A percentile compares a stretch with the other conserved stretches of the same genome.
Conservation (phyloP, 2,888 invertebrate genomes). For the Sesia apiformis region DNA sequence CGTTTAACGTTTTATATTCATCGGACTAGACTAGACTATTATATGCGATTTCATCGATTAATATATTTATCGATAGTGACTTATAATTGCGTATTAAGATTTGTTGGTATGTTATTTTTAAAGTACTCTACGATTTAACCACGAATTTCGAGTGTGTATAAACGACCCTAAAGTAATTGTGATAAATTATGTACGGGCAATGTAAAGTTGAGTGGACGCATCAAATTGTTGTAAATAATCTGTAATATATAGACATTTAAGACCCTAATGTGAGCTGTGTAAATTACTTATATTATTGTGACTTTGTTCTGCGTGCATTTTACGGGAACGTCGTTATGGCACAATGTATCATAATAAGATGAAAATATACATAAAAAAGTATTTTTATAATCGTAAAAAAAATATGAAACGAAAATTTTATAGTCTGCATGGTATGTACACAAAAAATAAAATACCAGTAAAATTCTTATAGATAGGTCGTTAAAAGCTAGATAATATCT, state of each 20-base stretch:
- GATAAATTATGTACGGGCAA: constrained; percentile 38
- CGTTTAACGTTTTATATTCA: constrained; percentile 24
- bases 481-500: too few relatives aligned
- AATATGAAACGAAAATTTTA: not conserved
- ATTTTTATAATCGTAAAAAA: constrained; percentile 6
- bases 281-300: constrained; percentile 24
- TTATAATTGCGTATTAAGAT: constrained; percentile 28
- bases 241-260: constrained; percentile 49
- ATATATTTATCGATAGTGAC: constrained; percentile 25
- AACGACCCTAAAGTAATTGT: constrained; percentile 8
- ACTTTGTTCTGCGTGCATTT: constrained; percentile 34
- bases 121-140: constrained; percentile 6
- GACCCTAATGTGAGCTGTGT: constrained; percentile 37
- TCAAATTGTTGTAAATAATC: constrained; percentile 49
- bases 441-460: not conserved
- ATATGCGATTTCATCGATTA: constrained; percentile 24
- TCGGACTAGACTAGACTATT: constrained; percentile 34
- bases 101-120: constrained; percentile 21
- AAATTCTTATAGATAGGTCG: not conserved
- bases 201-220: constrained; percentile 32
- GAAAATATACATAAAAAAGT: constrained; percentile 9
- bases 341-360: constrained; percentile 11
- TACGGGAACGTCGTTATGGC: constrained; percentile 32
- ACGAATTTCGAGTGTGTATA: constrained; percentile 3
- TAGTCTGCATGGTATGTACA: not conserved